Conservation (phyloP, 2,797 vertebrate genomes). For the Parambassis ranga region DNA sequence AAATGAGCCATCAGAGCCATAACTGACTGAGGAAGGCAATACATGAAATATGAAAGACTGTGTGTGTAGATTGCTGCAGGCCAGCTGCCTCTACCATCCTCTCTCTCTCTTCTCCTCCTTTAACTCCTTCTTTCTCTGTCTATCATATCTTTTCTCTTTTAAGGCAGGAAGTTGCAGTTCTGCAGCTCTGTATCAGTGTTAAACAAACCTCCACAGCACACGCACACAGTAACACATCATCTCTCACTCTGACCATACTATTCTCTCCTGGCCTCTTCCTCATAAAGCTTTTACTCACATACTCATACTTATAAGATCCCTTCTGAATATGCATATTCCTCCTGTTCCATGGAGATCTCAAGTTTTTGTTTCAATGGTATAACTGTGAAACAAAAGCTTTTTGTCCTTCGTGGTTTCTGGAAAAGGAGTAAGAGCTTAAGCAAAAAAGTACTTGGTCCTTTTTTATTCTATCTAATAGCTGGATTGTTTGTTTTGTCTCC, state of each 20-base stretch:
- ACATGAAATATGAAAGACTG: slow-evolving; percentile 40
- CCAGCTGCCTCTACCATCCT: background rate
- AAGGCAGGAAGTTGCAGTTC: slow-evolving; percentile 3
- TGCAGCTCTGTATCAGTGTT: background rate
- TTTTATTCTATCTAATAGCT: no score
- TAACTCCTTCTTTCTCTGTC: background rate
- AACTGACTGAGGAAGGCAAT: slow-evolving; percentile 9
- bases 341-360: background rate
- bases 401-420: no score
- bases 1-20: background rate
- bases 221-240: background rate
- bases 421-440: no score
- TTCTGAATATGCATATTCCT: slow-evolving; percentile 8
- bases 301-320: slow-evolving; percentile 9
- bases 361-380: background rate
- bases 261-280: background rate
- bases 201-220: background rate
- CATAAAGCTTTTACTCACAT: slow-evolving; percentile 40
- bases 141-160: background rate
- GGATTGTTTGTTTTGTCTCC: no score
- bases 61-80: background rate
- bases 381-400: no score
- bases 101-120: background rate
- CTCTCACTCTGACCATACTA: background rate
- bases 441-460: no score